Conservation (phyloP, 2,888 invertebrate species). For the Acronicta aceris region DNA sequence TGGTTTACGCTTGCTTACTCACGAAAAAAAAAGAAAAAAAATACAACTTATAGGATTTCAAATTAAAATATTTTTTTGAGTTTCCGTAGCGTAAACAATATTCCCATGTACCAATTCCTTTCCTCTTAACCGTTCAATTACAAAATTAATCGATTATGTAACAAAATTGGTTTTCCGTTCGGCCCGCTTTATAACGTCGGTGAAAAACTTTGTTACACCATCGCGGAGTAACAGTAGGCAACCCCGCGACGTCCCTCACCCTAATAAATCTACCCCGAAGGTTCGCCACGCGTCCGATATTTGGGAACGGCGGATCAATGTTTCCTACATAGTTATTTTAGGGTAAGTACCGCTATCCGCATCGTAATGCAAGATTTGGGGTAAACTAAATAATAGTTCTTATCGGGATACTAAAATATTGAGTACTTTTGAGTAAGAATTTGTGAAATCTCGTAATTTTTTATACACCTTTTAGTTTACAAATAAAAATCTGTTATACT, state of each 20-base stretch:
- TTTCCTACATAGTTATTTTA: conserved; percentile 63
- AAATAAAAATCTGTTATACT: too few species aligned
- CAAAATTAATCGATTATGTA: conserved; percentile 7
- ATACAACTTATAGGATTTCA: too few species aligned
- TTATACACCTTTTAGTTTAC: too few species aligned
- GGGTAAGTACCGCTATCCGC: conserved; percentile 54
- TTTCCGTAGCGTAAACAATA: too few species aligned
- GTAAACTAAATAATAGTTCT: conserved; percentile 52
- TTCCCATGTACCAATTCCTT: too few species aligned
- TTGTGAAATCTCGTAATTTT: too few species aligned
- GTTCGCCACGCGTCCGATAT: conserved; percentile 69
- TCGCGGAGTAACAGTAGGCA: conserved; percentile 40
- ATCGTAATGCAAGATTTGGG: conserved; percentile 53
- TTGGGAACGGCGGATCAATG: conserved; percentile 69
- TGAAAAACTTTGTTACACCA: conserved; percentile 54
- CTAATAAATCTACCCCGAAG: conserved; percentile 73
- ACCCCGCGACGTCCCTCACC: conserved; percentile 62
- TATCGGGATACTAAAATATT: conserved; percentile 25
- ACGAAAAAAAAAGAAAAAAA: too few species aligned
- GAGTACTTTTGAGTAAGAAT: background rate
- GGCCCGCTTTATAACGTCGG: conserved; percentile 44
- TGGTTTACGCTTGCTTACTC: too few species aligned
- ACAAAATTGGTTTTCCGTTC: conserved; percentile 35
- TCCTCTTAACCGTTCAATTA: conserved; percentile 1
- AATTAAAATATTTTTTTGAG: too few species aligned